Conservation (phyloP, 2,113 vertebrate species). For the Hypomesus transpacificus region DNA sequence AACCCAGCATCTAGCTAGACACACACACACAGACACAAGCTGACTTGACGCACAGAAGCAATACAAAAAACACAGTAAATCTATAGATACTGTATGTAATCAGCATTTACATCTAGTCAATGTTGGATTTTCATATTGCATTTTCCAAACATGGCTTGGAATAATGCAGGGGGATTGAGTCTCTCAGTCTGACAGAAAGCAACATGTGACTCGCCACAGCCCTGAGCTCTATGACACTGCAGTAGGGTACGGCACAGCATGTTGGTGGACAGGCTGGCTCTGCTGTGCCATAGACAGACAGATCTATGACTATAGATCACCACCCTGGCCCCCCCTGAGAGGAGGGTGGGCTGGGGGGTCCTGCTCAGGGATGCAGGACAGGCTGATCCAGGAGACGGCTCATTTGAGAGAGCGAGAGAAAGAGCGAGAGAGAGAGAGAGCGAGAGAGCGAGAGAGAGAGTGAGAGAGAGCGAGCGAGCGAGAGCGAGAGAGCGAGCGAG, state of each 20-base stretch:
- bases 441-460: too few species aligned
- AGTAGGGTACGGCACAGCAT: constrained; percentile 33
- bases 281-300: constrained; percentile 22
- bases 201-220: constrained; percentile 41
- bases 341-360: background rate
- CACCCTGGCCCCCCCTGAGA: constrained; percentile 16
- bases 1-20: constrained; percentile 54
- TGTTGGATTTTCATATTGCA: constrained; percentile 43
- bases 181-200: constrained; percentile 28
- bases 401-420: background rate
- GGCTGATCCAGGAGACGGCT: constrained; percentile 11
- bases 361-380: background rate
- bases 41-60: constrained; percentile 13
- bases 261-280: constrained; percentile 40
- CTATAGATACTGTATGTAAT: background rate
- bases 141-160: constrained; percentile 47
- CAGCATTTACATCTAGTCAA: constrained; percentile 21
- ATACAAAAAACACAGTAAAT: background rate
- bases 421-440: too few species aligned
- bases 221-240: constrained; percentile 38
- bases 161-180: constrained; percentile 40
- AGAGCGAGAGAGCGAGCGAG: background rate
- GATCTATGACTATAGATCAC: constrained; percentile 67
- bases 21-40: constrained; percentile 18
- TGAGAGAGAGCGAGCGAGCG: background rate